Evolutionary conservation across 2,113 vertebrate genomes (phyloP), one percentile per base, ranked within the genome.

Genomic region (Bubalus kerabau): DNA sequence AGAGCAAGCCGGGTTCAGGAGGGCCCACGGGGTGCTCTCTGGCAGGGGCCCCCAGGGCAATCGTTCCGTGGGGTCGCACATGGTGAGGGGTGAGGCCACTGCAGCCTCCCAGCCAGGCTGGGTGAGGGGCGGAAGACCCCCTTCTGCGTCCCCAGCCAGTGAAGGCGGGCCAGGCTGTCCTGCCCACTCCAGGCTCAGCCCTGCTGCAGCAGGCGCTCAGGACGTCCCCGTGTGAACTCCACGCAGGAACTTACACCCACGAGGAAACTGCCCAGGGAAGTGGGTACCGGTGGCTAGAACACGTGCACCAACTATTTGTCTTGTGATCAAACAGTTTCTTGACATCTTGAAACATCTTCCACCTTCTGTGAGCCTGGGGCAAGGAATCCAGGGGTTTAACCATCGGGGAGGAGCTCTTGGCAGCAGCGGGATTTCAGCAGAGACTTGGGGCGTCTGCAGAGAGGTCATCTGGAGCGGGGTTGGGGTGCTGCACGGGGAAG

Each of bases 11-110:
- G 15, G 59, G 28, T 28, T 86, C 26, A 0, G 16, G 10, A 7
- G 36, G 36, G 24, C 1, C 46, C 13, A 7, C 0, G 2, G n/a
- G 15, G 17, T 2, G 15, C 28, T 12, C 5, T 26, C 21, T 1
- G 3, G 50, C 3, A 24, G 30, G 48, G 36, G 43, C 24, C 9
- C 4, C 40, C 17, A 1, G 15, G 40, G 3, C 46, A 7, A 1
- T 0, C 0, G 21, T 15, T 43, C 24, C 28, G 0, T 36, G 67
- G 9, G 64, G n/a, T 71, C 1, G 10, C 67, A 36, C n/a, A 12
- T 36, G 46, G 30, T 16, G 4, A 30, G 6, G 7, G 23, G 3
- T 0, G 8, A 59, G 64, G 50, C 8, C 10, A 3, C 21, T 0
- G 30, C 7, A 4, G 30, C 7, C 64, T n/a, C 17, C 80, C 14